phyloP scores from a whole-genome alignment of 2,888 invertebrate genomes.

The Agonopterix heracliana region DNA sequence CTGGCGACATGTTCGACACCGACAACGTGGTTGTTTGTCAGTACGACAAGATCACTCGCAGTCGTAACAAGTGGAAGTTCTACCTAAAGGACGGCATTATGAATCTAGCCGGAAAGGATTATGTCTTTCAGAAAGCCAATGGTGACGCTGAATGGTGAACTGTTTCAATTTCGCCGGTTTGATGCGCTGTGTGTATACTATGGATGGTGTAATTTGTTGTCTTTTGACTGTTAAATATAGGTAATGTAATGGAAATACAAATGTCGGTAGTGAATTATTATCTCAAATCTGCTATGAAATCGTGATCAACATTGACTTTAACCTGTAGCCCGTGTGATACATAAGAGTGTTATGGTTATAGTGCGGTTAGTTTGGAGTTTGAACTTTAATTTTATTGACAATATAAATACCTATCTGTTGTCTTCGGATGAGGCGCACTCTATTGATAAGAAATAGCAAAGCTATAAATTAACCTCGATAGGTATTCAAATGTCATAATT shows the following conservation, averaged over 20 bases:
- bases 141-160: slow-evolving; percentile 99
- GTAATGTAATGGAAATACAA: slow-evolving; percentile 29
- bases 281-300: slow-evolving; percentile 23
- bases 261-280: slow-evolving; percentile 28
- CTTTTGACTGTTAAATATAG: slow-evolving; percentile 30
- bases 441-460: too few species aligned
- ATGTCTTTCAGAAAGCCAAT: slow-evolving; percentile 98
- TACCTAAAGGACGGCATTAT: slow-evolving; percentile 99
- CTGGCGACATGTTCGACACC: slow-evolving; percentile 96
- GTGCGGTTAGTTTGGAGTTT: too few species aligned
- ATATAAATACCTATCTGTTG: too few species aligned
- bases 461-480: too few species aligned
- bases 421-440: too few species aligned
- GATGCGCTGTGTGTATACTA: slow-evolving; percentile 48
- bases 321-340: slow-evolving; percentile 1
- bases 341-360: too few species aligned
- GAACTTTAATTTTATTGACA: too few species aligned
- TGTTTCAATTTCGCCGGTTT: slow-evolving; percentile 8
- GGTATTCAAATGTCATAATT: too few species aligned
- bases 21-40: slow-evolving; percentile 99
- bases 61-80: slow-evolving; percentile 99
- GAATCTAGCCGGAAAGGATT: slow-evolving; percentile 98
- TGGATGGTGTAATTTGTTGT: slow-evolving; percentile 48
- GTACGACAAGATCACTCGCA: slow-evolving; percentile 99
- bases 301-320: slow-evolving; percentile 16